Evolutionary conservation across 2,888 invertebrate species (phyloP).

Genomic region (Zelleria hepariella): DNA sequence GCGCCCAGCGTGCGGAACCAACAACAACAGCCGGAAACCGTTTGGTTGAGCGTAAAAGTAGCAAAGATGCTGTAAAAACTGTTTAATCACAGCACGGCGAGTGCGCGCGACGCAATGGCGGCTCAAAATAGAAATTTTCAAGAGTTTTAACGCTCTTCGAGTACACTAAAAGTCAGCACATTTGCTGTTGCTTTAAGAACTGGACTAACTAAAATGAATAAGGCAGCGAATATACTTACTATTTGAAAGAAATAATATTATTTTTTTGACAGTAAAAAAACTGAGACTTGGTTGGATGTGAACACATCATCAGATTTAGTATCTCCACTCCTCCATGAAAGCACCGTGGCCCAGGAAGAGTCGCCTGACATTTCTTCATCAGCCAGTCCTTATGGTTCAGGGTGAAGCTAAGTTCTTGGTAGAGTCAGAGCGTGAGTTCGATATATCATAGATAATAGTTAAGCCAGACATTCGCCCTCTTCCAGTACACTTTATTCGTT

Average conservation of each 20-base stretch:
- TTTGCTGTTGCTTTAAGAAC: background rate
- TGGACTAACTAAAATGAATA: background rate
- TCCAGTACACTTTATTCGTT: slow-evolving; percentile 3
- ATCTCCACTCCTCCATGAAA: too few relatives aligned
- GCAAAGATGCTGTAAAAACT: slow-evolving; percentile 45
- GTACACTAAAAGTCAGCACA: slow-evolving; percentile 43
- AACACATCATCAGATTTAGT: too few relatives aligned
- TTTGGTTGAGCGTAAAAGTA: slow-evolving; percentile 27
- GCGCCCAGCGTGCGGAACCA: slow-evolving; percentile 25
- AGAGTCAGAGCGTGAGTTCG: too few relatives aligned
- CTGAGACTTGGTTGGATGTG: too few relatives aligned
- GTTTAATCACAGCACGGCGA: slow-evolving; percentile 37
- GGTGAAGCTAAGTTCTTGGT: too few relatives aligned
- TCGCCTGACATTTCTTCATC: too few relatives aligned
- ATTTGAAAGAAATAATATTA: too few relatives aligned
- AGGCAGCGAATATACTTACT: too few relatives aligned
- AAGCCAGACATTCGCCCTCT: background rate
- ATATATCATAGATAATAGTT: background rate
- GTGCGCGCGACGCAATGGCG: slow-evolving; percentile 36
- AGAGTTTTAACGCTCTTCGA: slow-evolving; percentile 29
- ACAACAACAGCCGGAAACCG: slow-evolving; percentile 33
- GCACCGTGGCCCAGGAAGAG: too few relatives aligned
- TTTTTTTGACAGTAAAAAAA: too few relatives aligned
- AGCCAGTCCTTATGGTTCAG: too few relatives aligned
- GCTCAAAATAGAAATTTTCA: slow-evolving; percentile 51